Percentiles rank a stretch among this genome's conserved stretches.
phyloP scores from a whole-genome alignment of 2,113 vertebrate species.

The Phalacrocorax brasilianus region DNA sequence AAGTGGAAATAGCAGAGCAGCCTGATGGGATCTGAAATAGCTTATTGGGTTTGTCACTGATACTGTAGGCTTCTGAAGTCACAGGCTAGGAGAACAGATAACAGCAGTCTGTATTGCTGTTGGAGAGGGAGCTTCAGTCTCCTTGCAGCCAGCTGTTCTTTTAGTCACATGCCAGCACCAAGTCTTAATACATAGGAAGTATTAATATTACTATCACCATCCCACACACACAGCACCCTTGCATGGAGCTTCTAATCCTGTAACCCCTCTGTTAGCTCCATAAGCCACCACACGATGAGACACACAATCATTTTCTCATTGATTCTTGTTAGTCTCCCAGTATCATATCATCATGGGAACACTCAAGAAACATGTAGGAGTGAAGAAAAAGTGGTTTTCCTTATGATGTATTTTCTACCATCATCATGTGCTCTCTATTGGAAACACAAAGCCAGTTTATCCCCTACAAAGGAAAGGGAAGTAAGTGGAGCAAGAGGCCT shows the following conservation, averaged over 20 bases:
- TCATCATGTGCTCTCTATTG: not conserved
- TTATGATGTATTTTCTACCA: not conserved
- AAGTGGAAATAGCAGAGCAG: not conserved
- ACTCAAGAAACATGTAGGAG: not conserved
- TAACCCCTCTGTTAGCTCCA: not conserved
- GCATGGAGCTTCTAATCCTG: not conserved
- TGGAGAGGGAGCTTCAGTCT: not conserved
- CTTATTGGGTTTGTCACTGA: constrained; percentile 27
- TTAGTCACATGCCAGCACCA: not conserved
- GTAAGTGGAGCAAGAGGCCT: no score
- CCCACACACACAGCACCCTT: not conserved
- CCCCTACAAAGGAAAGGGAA: no score
- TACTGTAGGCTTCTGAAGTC: not conserved
- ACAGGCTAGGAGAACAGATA: not conserved
- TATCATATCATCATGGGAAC: not conserved
- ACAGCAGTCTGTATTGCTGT: not conserved
- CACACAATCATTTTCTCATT: not conserved
- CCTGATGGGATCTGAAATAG: constrained; percentile 15
- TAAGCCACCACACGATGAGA: not conserved
- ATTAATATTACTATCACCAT: not conserved
- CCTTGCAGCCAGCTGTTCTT: not conserved
- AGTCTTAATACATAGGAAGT: not conserved
- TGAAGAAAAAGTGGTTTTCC: not conserved
- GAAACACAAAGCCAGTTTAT: no score
- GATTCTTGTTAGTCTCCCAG: not conserved